Base-by-base conservation (phyloP, 1,140 invertebrate genomes). In the Goniozus legneri region DNA sequence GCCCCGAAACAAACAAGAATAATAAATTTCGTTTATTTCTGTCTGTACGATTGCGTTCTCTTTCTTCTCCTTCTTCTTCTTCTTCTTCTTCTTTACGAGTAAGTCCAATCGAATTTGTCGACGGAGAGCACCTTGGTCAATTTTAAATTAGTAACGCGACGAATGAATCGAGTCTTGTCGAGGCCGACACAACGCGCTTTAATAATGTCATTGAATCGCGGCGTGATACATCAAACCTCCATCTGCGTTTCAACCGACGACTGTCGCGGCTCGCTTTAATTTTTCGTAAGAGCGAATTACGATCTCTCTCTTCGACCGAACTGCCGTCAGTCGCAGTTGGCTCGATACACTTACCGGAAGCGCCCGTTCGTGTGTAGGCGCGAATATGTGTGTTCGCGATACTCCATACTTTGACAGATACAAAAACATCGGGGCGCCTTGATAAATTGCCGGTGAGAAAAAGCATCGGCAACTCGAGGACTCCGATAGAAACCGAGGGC, bases 361-460 rank as follows among this genome's bases (percentile, higher is more conserved):
- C n/a, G n/a, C n/a, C n/a, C n/a, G n/a, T n/a, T n/a, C n/a, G n/a
- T n/a, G n/a, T n/a, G 24, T 42, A 14, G 43, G 19, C 42, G 31
- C 36, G 47, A 32, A 21, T 34, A 32, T 21, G 14, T 19, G 10
- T 15, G n/a, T 20, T 24, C 47, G 27, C 21, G 32, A 20, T 39
- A 43, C 38, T 46, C 40, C 27, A 52, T 52, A 54, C 56, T 64
- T 66, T 64, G 60, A 67, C 62, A 65, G 62, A 58, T 56, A 68
- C 48, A 68, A 67, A 67, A 67, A 67, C 64, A 64, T 65, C 50
- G 59, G 53, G 63, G 58, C 52, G 51, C 46, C 58, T 65, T 68
- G 64, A 68, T 68, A 67, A 67, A 68, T 68, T 62, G 61, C 55
- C 46, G 44, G 50, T 42, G 52, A 64, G 62, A 65, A 68, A 66